Conservation (phyloP, 2,113 vertebrate species). For the Neogale vison region DNA sequence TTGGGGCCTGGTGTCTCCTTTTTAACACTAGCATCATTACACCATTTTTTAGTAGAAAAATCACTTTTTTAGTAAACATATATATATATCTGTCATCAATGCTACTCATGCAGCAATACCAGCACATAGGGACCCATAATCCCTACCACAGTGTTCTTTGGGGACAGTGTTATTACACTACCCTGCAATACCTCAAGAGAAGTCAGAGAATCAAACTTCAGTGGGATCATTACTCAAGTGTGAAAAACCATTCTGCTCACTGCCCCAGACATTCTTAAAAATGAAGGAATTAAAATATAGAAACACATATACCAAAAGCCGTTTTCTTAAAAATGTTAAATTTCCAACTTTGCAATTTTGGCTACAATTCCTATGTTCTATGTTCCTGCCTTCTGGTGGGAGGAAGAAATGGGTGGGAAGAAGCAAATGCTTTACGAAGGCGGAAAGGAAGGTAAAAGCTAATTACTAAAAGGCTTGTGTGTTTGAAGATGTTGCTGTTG, state of each 20-base stretch:
- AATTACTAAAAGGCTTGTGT: background rate
- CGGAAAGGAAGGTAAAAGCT: background rate
- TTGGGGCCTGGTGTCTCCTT: background rate
- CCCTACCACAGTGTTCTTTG: background rate
- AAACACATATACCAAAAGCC: conserved; percentile 41
- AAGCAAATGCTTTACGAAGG: background rate
- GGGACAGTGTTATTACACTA: background rate
- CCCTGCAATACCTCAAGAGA: background rate
- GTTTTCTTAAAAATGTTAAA: conserved; percentile 29
- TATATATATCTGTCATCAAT: background rate
- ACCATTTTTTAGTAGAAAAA: conserved; percentile 19
- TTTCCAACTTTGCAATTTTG: conserved; percentile 11
- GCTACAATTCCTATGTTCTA: background rate
- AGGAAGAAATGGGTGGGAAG: background rate
- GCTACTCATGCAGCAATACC: background rate
- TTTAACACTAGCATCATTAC: background rate
- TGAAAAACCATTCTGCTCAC: background rate
- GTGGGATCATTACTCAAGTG: background rate
- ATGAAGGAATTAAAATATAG: conserved; percentile 42
- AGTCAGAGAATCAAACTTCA: conserved; percentile 26
- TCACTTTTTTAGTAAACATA: background rate
- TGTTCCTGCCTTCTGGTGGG: conserved; percentile 8
- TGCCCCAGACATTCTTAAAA: conserved; percentile 29
- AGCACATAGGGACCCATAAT: background rate
- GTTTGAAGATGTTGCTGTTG: background rate